Conservation (phyloP, 2,797 vertebrate species). For the Bovichtus diacanthus region DNA sequence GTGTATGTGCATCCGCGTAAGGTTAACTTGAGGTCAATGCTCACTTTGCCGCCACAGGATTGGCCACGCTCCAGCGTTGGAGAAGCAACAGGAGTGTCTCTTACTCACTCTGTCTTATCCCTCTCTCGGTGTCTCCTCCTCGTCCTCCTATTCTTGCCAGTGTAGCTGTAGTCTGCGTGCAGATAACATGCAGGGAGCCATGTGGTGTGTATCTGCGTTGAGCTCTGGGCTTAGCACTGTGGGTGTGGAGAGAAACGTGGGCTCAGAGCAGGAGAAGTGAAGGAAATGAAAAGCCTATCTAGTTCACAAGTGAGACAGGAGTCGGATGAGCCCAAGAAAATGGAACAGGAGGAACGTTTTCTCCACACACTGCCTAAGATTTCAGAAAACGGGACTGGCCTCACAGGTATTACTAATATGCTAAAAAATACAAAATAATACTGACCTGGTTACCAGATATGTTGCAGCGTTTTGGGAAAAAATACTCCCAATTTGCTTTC, state of each 20-base stretch:
- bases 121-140: conserved; percentile 41
- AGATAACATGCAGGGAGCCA: conserved; percentile 55
- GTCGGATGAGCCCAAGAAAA: conserved; percentile 42
- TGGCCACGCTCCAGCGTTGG: conserved; percentile 74
- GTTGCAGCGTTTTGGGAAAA: background rate
- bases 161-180: conserved; percentile 52
- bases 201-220: conserved; percentile 65
- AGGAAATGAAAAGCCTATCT: conserved; percentile 63
- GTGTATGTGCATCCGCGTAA: conserved; percentile 52
- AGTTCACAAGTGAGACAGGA: conserved; percentile 50
- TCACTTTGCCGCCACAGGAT: conserved; percentile 79
- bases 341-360: conserved; percentile 25
- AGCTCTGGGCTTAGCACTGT: conserved; percentile 62
- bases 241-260: conserved; percentile 37
- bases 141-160: conserved; percentile 51
- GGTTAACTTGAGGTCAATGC: conserved; percentile 82
- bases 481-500: background rate
- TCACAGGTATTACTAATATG: conserved; percentile 17
- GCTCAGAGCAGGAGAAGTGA: conserved; percentile 38
- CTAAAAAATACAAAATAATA: conserved; percentile 31
- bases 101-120: conserved; percentile 16
- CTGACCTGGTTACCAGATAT: conserved; percentile 2
- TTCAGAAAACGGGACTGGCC: conserved; percentile 26
- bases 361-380: conserved; percentile 8
- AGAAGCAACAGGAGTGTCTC: conserved; percentile 57